phyloP scores from a whole-genome alignment of 2,113 vertebrate genomes.

The Nesospiza acunhae region DNA sequence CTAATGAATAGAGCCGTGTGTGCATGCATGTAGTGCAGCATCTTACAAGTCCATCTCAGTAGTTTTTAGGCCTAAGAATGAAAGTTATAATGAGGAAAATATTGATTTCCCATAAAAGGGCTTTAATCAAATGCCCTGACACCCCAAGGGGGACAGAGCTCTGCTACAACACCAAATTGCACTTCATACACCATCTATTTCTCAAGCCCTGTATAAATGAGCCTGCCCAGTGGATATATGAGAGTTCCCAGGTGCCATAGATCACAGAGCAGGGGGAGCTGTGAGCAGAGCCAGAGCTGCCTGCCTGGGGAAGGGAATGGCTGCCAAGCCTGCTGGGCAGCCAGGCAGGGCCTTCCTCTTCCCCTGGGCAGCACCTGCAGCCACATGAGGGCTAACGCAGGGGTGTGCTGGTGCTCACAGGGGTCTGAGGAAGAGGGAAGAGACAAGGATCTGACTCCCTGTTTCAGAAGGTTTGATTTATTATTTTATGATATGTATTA shows the following conservation, averaged over 20 bases:
- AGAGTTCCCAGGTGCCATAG: constrained; percentile 67
- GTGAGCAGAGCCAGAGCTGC: background rate
- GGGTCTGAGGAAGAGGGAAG: no score
- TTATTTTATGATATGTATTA: no score
- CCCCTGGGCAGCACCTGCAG: background rate
- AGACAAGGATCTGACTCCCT: no score
- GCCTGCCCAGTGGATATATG: constrained; percentile 78
- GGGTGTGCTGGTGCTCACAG: no score
- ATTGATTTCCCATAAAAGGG: constrained; percentile 82
- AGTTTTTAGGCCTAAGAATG: constrained; percentile 68
- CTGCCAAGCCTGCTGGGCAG: background rate
- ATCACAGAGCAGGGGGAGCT: constrained; percentile 72
- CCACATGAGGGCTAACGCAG: background rate
- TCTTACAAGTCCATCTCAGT: constrained; percentile 61
- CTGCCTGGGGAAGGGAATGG: background rate
- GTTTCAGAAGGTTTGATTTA: no score
- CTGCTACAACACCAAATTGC: constrained; percentile 74
- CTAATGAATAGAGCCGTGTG: constrained; percentile 2
- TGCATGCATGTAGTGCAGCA: background rate
- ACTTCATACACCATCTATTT: constrained; percentile 76
- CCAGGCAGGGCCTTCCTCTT: background rate
- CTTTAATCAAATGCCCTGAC: constrained; percentile 83
- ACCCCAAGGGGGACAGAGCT: constrained; percentile 67
- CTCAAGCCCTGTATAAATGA: constrained; percentile 76
- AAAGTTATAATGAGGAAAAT: constrained; percentile 78